Conservation (phyloP, 2,113 vertebrate species). For the Hemibates koningsi region DNA sequence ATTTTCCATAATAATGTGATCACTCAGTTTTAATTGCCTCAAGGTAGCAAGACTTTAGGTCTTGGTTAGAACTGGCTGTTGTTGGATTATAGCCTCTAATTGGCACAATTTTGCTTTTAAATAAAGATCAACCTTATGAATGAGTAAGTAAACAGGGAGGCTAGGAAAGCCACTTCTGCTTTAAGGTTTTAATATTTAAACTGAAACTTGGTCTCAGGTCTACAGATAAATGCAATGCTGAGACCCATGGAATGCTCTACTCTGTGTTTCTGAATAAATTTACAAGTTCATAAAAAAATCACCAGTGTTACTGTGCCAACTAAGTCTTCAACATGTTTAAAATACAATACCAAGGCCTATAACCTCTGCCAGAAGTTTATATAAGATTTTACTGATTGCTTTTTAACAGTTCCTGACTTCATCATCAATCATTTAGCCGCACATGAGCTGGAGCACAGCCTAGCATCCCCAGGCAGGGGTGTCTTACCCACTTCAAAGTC, state of each 20-base stretch:
- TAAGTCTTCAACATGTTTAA: not conserved
- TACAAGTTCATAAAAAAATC: not conserved
- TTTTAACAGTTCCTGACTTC: conserved; percentile 26
- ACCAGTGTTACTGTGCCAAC: not conserved
- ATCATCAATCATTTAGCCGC: conserved; percentile 35
- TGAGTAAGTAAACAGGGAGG: not conserved
- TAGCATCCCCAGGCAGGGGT: not conserved
- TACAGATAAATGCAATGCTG: not conserved
- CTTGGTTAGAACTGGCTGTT: not conserved
- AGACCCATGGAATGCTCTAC: not conserved
- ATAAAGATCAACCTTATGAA: not conserved
- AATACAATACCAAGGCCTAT: not conserved
- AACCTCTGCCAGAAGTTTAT: not conserved
- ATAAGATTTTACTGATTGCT: conserved; percentile 17
- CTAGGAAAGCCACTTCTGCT: not conserved
- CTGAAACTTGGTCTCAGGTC: not conserved
- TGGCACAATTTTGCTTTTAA: not conserved
- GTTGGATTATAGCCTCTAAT: not conserved
- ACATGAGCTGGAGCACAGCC: not conserved
- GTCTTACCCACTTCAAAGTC: conserved; percentile 33
- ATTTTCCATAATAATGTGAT: not conserved
- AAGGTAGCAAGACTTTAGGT: not conserved
- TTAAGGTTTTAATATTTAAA: not conserved
- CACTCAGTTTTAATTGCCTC: not conserved
- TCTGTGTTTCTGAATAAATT: not conserved